Base-by-base conservation (phyloP, 1,140 invertebrate genomes). In the Cyrtorhinus lividipennis region DNA sequence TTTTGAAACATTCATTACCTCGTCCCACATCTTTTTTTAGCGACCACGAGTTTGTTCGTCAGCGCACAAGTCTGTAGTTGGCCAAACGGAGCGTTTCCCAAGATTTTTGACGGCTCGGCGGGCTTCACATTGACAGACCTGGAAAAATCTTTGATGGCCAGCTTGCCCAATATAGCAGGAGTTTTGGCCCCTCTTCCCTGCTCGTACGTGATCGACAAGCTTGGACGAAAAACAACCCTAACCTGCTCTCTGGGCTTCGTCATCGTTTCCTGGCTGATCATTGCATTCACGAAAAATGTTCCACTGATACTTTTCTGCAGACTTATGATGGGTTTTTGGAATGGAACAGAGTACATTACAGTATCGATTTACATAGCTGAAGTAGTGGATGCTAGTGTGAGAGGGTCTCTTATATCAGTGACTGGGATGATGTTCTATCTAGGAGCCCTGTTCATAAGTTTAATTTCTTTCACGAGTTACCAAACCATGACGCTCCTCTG, bases 381-480 rank as follows among this genome's bases (percentile, higher is more conserved):
- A 70, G 78, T 81, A 1, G 78, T 66, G n/a, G 62, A 67, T n/a
- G 59, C 66, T 0, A n/a, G 24, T 5, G 62, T 68, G 2, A 1
- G 68, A 12, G 68, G 68, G 2, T 46, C 64, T 1, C 13, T 67
- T 0, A 88, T 89, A 5, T 88, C 87, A 3, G 86, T 89, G 0
- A 83, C 88, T 59, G 88, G 92, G 69, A 72, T 89, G 8, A 87
- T 87, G 69, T 80, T 85, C 30, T 80, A 81, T 5, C 63, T 87
- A 15, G 92, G 92, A 2, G 82, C 91, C 65, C 71, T 93, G 0
- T 79, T 84, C 25, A 77, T 85, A 0, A 93, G 90, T 70, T 70
- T 76, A 0, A 76, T 89, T 30, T 82, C 88, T 0, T 84, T 76
- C 67, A 76, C 87, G 0, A 53, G 48, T 53, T 92, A 92, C 74